Evolutionary conservation across 2,797 vertebrate genomes (phyloP), one percentile per base, ranked within the genome.

Genomic region (Aphelocoma californica): DNA sequence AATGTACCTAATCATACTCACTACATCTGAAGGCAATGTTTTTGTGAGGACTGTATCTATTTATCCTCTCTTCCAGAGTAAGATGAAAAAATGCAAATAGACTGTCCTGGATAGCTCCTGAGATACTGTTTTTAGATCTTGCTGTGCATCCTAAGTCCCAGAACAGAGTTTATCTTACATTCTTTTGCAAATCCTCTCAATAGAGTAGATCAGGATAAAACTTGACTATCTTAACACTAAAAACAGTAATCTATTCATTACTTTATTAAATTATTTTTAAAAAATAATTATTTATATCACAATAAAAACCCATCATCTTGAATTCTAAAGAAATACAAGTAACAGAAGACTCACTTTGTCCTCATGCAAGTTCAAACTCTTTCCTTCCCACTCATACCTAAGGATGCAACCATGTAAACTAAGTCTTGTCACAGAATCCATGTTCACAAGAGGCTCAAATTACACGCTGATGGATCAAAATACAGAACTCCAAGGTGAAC

Each of bases 1-100:
- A 96, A 74, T 66, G 84, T 26, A 96, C 44, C n/a, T 69, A 96
- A 90, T 93, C 67, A 86, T 51, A 92, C 70, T 42, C 34, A 94
- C 73, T 92, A 44, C 16, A 67, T 53, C 20, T 42, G 47, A 87
- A 90, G 58, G 61, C 53, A 92, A 31, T 32, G 12, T 5, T 81
- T 81, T 93, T 71, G 57, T 53, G 51, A 17, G 6, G 23, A 80
- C 23, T 84, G 9, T 25, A 75, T 31, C 28, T 64, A 34, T 62
- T 74, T 71, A 40, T 78, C 23, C 69, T 73, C 60, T 90, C 9
- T 18, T 80, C 34, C 47, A 73, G 10, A 64, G 9, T 25, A 92
- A 65, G n/a, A 81, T 18, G 47, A 87, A 85, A 53, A 92, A 91
- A 94, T 73, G 48, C 5, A 23, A 91, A 90, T 18, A 11, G 12